These are phyloP conservation scores for Antechinus stuartii DNA, from an alignment of 2,113 vertebrate species.

Conservation along the genomic window DNA sequence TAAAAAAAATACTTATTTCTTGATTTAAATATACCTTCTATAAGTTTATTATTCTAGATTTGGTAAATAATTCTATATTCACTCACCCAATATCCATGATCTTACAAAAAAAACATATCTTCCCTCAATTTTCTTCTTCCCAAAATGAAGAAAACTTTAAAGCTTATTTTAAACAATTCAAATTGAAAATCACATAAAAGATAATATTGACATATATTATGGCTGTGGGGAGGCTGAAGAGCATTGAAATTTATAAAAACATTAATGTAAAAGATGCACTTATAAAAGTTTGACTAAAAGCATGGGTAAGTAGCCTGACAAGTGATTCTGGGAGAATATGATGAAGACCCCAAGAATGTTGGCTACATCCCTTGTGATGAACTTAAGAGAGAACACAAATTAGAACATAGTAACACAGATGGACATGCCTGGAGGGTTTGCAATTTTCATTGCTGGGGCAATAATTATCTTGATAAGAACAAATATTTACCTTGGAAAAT, in stretches of 20 bases:
- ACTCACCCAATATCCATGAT: not conserved
- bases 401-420: not conserved
- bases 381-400: not conserved
- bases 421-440: not conserved
- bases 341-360: not conserved
- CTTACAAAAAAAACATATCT: not conserved
- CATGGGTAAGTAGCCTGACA: not conserved
- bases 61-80: not conserved
- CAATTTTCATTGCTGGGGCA: not conserved
- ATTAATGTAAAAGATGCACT: not conserved
- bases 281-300: not conserved
- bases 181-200: not conserved
- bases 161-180: not conserved
- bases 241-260: not conserved
- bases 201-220: not conserved
- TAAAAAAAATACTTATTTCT: not conserved
- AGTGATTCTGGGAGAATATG: not conserved
- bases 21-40: not conserved
- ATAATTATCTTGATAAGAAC: not conserved
- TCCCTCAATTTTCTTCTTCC: not conserved
- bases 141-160: not conserved
- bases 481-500: not conserved
- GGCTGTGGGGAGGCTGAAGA: not conserved
- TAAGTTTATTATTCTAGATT: not conserved
- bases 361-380: not conserved